Conservation (phyloP, 2,113 vertebrate genomes). For the Meriones unguiculatus region DNA sequence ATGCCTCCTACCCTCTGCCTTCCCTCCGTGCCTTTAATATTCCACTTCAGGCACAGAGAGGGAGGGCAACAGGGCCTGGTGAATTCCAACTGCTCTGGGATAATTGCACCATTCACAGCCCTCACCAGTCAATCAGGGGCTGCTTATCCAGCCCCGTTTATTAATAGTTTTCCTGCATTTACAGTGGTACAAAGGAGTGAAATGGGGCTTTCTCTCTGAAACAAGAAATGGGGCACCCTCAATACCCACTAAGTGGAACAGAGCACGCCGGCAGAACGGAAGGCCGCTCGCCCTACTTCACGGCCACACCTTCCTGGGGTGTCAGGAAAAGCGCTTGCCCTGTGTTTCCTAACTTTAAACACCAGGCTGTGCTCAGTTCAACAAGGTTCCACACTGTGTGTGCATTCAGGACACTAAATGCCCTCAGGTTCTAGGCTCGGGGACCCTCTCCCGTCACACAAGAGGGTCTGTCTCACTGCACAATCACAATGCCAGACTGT, state of each 20-base stretch:
- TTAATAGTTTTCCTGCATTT: conserved; percentile 79
- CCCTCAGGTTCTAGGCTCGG: neutral
- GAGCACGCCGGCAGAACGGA: neutral
- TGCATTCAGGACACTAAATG: neutral
- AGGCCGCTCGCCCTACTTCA: neutral
- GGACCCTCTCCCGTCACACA: neutral
- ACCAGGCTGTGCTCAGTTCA: neutral
- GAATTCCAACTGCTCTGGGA: conserved; percentile 58
- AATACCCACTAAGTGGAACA: conserved; percentile 26
- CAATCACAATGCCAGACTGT: neutral
- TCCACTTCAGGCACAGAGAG: conserved; percentile 61
- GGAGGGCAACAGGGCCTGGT: conserved; percentile 57
- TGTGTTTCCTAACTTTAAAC: neutral
- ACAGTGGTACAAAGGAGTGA: conserved; percentile 56
- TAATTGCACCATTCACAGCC: conserved; percentile 78
- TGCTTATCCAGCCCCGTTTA: conserved; percentile 71
- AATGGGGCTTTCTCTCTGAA: conserved; percentile 62
- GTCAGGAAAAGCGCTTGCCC: neutral
- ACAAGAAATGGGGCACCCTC: conserved; percentile 64
- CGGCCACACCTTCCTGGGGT: conserved; percentile 25
- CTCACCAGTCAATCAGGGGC: conserved; percentile 73
- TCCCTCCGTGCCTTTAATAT: conserved; percentile 67
- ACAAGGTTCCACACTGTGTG: rapidly evolving
- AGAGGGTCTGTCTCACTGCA: neutral
- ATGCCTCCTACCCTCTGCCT: conserved; percentile 73